phyloP scores from a whole-genome alignment of 2,797 vertebrate genomes.

The Anguilla megastoma region DNA sequence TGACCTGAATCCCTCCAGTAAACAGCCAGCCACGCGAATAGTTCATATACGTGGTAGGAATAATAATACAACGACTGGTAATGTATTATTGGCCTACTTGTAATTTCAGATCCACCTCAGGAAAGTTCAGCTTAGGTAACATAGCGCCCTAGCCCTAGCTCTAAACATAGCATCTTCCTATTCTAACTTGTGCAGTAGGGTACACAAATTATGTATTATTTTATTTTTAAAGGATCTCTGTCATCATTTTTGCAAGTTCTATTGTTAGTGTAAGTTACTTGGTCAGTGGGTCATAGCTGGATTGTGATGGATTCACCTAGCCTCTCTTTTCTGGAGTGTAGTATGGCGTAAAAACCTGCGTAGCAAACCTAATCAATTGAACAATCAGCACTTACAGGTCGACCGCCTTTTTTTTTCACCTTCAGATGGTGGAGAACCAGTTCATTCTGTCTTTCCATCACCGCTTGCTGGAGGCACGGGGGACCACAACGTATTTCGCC shows the following conservation, averaged over 20 bases:
- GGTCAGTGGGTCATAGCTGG: not conserved
- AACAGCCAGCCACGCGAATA: not conserved
- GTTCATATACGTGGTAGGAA: not conserved
- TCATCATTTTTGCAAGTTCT: not conserved
- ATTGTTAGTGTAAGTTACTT: not conserved
- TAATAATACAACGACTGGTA: not conserved
- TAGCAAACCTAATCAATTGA: not conserved
- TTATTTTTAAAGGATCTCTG: not conserved
- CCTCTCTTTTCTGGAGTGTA: not conserved
- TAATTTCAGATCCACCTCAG: not conserved
- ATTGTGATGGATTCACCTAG: not conserved
- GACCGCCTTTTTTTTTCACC: slow-evolving; percentile 25
- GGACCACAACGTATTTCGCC: slow-evolving; percentile 89
- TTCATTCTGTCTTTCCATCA: slow-evolving; percentile 93
- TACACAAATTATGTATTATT: not conserved
- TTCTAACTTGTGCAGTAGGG: not conserved
- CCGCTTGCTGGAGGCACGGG: slow-evolving; percentile 84
- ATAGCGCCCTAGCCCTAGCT: not conserved
- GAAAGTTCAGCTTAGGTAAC: not conserved
- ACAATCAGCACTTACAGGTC: not conserved
- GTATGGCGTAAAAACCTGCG: not conserved
- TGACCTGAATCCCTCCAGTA: not conserved
- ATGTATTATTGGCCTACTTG: not conserved
- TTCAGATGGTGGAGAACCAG: slow-evolving; percentile 88
- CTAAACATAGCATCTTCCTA: not conserved